A percentile compares a stretch with the other conserved stretches of the same genome.
These are phyloP conservation scores for Limnephilus rhombicus DNA, from an alignment of 2,888 invertebrate species.

Conservation along the genomic window DNA sequence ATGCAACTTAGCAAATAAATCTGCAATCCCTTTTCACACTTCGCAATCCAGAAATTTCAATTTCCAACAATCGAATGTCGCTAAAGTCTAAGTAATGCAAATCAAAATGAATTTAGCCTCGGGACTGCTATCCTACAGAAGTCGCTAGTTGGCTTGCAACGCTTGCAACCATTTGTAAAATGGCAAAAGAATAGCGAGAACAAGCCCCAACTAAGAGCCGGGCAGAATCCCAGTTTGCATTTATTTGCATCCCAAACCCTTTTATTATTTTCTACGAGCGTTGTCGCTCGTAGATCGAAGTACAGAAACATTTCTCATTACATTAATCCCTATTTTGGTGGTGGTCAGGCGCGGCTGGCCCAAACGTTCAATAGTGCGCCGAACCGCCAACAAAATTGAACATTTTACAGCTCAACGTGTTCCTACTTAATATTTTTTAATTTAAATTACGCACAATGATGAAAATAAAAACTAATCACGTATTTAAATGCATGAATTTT, in stretches of 20 bases:
- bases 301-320: neutral
- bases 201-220: neutral
- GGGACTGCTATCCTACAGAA: neutral
- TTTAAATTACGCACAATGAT: too few species aligned
- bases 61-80: neutral
- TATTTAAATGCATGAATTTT: too few species aligned
- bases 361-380: too few species aligned
- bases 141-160: neutral
- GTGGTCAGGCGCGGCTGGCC: too few species aligned
- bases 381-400: too few species aligned
- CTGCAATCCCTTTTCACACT: neutral
- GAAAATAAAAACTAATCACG: too few species aligned
- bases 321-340: neutral
- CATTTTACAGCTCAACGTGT: too few species aligned
- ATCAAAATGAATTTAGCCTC: neutral
- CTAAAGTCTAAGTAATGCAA: conserved; percentile 16
- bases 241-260: neutral
- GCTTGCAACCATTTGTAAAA: neutral
- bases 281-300: too few species aligned
- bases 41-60: neutral
- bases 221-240: neutral
- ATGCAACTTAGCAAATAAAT: neutral
- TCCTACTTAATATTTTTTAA: too few species aligned
- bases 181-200: neutral
- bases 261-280: neutral